A percentile compares a stretch with the other conserved stretches of the same genome.
These are phyloP conservation scores for Myotis davidii DNA, from an alignment of 2,113 vertebrate species.

Conservation along the genomic window DNA sequence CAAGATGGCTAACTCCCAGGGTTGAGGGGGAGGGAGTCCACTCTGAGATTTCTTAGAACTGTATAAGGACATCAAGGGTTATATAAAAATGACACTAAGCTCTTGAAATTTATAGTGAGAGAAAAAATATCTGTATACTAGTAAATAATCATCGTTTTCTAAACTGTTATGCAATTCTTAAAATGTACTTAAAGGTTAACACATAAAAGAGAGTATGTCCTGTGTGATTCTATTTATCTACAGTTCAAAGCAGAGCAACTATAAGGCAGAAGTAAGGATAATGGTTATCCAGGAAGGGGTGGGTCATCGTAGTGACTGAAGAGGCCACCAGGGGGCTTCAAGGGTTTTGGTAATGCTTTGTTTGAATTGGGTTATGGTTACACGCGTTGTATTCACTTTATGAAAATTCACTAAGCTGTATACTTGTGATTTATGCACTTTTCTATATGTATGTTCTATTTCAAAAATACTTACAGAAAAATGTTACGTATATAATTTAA, in stretches of 20 bases:
- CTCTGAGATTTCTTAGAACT: not conserved
- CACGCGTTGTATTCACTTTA: not conserved
- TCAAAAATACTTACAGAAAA: constrained; percentile 7
- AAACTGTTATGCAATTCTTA: constrained; percentile 28
- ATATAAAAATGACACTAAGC: not conserved
- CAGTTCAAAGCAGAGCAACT: not conserved
- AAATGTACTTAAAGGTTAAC: constrained; percentile 36
- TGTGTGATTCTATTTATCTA: not conserved
- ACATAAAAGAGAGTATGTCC: not conserved
- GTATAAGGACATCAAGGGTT: not conserved
- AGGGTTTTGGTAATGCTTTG: not conserved
- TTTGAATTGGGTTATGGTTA: not conserved
- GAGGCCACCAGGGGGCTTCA: not conserved
- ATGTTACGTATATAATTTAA: constrained; percentile 20
- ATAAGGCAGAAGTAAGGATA: not conserved
- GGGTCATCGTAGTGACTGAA: not conserved
- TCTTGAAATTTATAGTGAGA: not conserved
- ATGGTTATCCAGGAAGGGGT: not conserved
- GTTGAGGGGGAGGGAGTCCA: not conserved
- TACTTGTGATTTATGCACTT: not conserved
- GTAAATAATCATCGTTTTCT: constrained; percentile 11
- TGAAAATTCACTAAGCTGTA: not conserved
- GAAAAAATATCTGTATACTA: not conserved
- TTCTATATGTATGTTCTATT: not conserved
- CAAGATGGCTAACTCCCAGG: not conserved